Base-by-base conservation (phyloP, 2,113 vertebrate species). In the Laterallus jamaicensis region DNA sequence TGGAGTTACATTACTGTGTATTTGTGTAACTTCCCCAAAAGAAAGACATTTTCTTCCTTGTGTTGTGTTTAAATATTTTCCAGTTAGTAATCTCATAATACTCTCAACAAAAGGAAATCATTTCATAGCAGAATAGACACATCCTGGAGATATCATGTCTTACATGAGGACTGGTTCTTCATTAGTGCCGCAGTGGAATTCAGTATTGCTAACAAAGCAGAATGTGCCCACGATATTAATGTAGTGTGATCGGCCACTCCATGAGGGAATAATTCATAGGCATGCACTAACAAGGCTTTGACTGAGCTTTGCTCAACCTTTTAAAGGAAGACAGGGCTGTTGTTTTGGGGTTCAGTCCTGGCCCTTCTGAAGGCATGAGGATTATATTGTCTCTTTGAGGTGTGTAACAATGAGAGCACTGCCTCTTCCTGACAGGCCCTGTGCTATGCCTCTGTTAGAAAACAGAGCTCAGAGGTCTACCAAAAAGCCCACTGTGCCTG, bases 401-500 rank as follows among this genome's bases (percentile, higher is more conserved):
- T 95, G 66, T 95, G 12, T 75, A 93, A 97, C 96, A 95, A 95
- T 96, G 95, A 91, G 69, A 95, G 84, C 16, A 5, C 93, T 93
- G 89, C 87, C 89, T 95, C 91, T 97, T 93, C 96, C 83, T 93
- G 94, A 95, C 68, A 96, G 96, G 76, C 93, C 91, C 96, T 97
- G 92, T 76, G 95, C 95, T 97, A 87, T 92, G 92, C 95, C 95
- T 97, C 97, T 97, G 96, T 97, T 94, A 97, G 97, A 97, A 96
- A 96, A 97, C 91, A 93, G 96, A 96, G 93, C 96, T 96, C 96
- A 97, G 96, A 98, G 97, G 96, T 97, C 97, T 98, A 97, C 96
- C 97, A 96, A 98, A 96, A 97, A 97, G 93, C 96, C 96, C 95
- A 97, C 97, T 97, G 96, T 97, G 96, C 94, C 96, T 95, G 95